A percentile compares a stretch with the other conserved stretches of the same genome.
These are phyloP conservation scores for Drosophila subsilvestris DNA, from an alignment of 2,888 invertebrate species.

Conservation along the genomic window DNA sequence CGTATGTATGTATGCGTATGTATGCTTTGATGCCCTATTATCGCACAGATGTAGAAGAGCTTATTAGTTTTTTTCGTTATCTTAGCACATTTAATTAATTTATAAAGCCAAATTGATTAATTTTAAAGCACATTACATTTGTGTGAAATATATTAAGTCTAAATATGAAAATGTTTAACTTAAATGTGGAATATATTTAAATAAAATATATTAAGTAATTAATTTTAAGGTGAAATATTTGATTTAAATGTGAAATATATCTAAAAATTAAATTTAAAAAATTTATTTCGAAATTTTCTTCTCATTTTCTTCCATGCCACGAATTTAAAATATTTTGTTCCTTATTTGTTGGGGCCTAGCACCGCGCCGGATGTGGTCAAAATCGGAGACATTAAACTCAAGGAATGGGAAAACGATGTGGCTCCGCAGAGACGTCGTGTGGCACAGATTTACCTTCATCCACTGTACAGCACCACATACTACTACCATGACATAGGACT, in stretches of 20 bases:
- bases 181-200: too few relatives aligned
- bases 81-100: not conserved
- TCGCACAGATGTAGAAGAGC: not conserved
- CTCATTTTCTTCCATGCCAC: too few relatives aligned
- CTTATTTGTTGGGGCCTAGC: not conserved
- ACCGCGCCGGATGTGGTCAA: conserved; percentile 83
- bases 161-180: too few relatives aligned
- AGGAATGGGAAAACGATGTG: conserved; percentile 80
- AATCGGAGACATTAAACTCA: conserved; percentile 85
- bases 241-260: too few relatives aligned
- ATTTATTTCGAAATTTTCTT: too few relatives aligned
- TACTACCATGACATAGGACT: conserved; percentile 87
- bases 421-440: conserved; percentile 82
- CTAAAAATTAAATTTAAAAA: too few relatives aligned
- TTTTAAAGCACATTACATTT: too few relatives aligned
- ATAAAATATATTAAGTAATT: too few relatives aligned
- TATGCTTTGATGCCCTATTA: not conserved
- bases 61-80: not conserved
- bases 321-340: not conserved
- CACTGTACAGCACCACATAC: conserved; percentile 84
- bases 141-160: too few relatives aligned
- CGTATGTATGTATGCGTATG: not conserved
- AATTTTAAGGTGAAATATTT: too few relatives aligned
- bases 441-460: conserved; percentile 83
- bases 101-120: too few relatives aligned